These are phyloP conservation scores for Dendrolimus kikuchii DNA, from an alignment of 1,140 invertebrate species.

Conservation along the genomic window DNA sequence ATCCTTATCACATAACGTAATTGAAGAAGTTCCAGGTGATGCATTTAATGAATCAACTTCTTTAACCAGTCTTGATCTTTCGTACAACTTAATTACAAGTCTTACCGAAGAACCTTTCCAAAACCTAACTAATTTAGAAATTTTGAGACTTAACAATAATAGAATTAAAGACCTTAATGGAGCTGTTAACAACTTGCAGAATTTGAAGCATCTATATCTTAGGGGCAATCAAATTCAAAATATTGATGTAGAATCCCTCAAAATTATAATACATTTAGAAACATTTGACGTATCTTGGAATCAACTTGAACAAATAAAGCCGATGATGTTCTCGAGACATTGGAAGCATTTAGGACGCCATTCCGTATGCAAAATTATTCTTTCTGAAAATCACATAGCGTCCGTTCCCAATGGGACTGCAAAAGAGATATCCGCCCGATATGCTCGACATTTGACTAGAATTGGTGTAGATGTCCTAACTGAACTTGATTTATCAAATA, in stretches of 20 bases:
- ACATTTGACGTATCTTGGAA: conserved; percentile 55
- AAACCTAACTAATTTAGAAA: conserved; percentile 43
- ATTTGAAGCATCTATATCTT: conserved; percentile 47
- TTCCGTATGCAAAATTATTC: conserved; percentile 42
- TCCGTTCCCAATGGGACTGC: conserved; percentile 33
- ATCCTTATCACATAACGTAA: conserved; percentile 36
- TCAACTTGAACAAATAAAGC: conserved; percentile 32
- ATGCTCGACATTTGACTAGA: conserved; percentile 18
- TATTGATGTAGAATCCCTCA: conserved; percentile 40
- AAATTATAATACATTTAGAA: conserved; percentile 49
- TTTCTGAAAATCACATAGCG: conserved; percentile 45
- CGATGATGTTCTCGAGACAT: conserved; percentile 42
- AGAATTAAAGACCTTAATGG: conserved; percentile 49
- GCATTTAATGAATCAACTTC: conserved; percentile 39
- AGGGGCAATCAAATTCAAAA: conserved; percentile 42
- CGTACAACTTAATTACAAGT: conserved; percentile 39
- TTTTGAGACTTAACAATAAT: conserved; percentile 44
- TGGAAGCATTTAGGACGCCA: conserved; percentile 44
- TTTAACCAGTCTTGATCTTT: conserved; percentile 48
- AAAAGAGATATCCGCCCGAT: conserved; percentile 17
- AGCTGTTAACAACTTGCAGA: conserved; percentile 40
- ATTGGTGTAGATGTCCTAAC: conserved; percentile 29
- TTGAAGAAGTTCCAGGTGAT: conserved; percentile 31
- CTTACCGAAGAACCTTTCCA: conserved; percentile 43
- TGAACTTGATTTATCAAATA: conserved; percentile 46